These are phyloP conservation scores for Drosophila monieri DNA, from an alignment of 2,888 invertebrate genomes.

Conservation along the genomic window DNA sequence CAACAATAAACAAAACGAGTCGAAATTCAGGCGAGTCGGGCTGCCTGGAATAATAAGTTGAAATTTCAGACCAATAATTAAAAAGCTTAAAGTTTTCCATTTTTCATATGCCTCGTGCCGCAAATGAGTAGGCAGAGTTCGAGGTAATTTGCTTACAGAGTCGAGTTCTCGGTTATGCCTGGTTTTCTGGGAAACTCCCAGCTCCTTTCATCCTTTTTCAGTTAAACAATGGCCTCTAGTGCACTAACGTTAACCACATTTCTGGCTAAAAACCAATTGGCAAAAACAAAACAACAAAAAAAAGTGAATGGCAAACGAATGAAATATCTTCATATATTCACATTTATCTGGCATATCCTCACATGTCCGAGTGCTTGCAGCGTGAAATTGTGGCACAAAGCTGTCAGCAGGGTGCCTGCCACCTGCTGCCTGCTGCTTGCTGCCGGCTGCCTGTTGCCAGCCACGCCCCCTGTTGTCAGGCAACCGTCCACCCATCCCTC, in stretches of 20 bases:
- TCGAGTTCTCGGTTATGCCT: not conserved
- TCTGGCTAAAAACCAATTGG: slow-evolving; percentile 2
- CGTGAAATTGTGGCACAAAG: slow-evolving; percentile 26
- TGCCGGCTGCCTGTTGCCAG: not conserved
- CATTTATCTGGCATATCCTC: slow-evolving; percentile 12
- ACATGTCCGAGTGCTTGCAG: slow-evolving; percentile 9
- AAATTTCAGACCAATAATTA: slow-evolving; percentile 34
- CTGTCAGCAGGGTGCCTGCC: slow-evolving; percentile 28
- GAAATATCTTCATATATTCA: not conserved
- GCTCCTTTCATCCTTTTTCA: not conserved
- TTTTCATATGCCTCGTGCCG: slow-evolving; percentile 12
- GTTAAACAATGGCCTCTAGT: not conserved
- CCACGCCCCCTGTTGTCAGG: not conserved
- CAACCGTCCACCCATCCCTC: not conserved
- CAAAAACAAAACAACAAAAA: too few species aligned
- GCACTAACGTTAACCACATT: slow-evolving; percentile 1
- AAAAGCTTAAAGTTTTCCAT: slow-evolving; percentile 13
- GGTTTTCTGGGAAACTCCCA: not conserved
- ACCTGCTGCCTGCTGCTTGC: not conserved
- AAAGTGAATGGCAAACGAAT: too few species aligned
- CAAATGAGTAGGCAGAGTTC: not conserved
- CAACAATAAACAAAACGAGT: slow-evolving; percentile 10
- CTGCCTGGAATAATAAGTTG: slow-evolving; percentile 16
- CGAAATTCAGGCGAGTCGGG: not conserved
- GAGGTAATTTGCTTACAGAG: not conserved